Evolutionary conservation across 2,888 invertebrate species (phyloP).

Genomic region (Cetonia aurata): DNA sequence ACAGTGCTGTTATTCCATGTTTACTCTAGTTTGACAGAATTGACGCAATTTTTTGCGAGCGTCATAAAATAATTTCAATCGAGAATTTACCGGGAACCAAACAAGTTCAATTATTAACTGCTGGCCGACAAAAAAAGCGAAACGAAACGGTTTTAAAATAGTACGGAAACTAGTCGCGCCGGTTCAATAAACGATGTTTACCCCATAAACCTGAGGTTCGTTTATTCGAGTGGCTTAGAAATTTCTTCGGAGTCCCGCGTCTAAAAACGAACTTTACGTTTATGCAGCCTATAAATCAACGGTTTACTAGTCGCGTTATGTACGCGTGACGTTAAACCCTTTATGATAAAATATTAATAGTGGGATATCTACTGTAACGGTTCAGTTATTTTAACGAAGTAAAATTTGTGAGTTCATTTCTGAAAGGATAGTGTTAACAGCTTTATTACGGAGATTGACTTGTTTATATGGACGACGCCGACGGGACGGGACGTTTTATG

Average conservation of each 20-base stretch:
- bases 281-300: constrained; percentile 27
- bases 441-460: constrained; percentile 34
- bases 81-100: too few relatives aligned
- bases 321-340: constrained; percentile 20
- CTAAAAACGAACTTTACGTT: constrained; percentile 34
- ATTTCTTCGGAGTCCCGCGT: constrained; percentile 1
- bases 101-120: neutral
- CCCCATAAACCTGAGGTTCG: constrained; percentile 17
- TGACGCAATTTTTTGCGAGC: too few relatives aligned
- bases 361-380: constrained; percentile 27
- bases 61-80: too few relatives aligned
- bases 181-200: constrained; percentile 28
- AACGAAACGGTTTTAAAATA: neutral
- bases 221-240: constrained; percentile 12
- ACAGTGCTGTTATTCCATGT: too few relatives aligned
- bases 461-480: constrained; percentile 32
- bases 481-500: constrained; percentile 29
- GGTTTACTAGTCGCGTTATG: constrained; percentile 25
- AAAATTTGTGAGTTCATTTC: constrained; percentile 19
- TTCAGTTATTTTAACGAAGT: constrained; percentile 35
- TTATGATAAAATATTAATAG: constrained; percentile 40
- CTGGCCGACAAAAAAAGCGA: neutral
- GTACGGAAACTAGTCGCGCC: neutral
- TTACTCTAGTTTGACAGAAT: too few relatives aligned
- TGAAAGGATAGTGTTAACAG: constrained; percentile 31